Conservation (phyloP, 2,113 vertebrate genomes). For the Brachypodius melanocephalos region DNA sequence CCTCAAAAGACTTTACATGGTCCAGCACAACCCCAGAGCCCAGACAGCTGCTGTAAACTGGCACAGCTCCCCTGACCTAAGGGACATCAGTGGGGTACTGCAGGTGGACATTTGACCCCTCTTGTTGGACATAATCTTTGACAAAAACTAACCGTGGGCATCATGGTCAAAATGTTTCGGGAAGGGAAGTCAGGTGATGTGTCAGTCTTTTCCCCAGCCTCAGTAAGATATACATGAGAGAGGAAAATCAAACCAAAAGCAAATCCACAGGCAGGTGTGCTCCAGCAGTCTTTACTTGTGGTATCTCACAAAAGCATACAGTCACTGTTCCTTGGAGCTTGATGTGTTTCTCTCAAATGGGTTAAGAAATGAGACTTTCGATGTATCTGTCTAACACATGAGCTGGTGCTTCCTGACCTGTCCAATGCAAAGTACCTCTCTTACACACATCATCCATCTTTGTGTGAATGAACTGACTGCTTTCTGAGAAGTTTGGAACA, state of each 20-base stretch:
- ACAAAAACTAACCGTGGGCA: background rate
- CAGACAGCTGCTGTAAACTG: background rate
- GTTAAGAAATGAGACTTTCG: conserved; percentile 2
- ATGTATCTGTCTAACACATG: background rate
- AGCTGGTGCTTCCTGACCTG: conserved; percentile 17
- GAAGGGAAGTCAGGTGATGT: background rate
- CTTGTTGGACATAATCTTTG: background rate
- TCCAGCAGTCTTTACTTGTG: background rate
- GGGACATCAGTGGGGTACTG: background rate
- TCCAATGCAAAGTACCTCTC: background rate
- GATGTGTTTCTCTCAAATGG: background rate
- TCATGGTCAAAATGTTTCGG: background rate
- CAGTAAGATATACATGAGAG: background rate
- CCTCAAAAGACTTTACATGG: background rate
- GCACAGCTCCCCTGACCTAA: background rate
- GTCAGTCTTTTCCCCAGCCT: background rate
- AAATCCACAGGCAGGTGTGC: background rate
- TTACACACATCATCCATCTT: conserved; percentile 9
- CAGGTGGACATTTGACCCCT: background rate
- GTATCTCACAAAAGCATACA: background rate
- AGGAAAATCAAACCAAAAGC: background rate
- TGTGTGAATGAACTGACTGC: background rate
- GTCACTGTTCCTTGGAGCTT: background rate
- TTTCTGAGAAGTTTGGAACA: background rate
- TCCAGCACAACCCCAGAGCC: background rate